A percentile compares a stretch with the other conserved stretches of the same genome.
Evolutionary conservation across 2,888 invertebrate genomes (phyloP).

Genomic region (Drosophila cognata): DNA sequence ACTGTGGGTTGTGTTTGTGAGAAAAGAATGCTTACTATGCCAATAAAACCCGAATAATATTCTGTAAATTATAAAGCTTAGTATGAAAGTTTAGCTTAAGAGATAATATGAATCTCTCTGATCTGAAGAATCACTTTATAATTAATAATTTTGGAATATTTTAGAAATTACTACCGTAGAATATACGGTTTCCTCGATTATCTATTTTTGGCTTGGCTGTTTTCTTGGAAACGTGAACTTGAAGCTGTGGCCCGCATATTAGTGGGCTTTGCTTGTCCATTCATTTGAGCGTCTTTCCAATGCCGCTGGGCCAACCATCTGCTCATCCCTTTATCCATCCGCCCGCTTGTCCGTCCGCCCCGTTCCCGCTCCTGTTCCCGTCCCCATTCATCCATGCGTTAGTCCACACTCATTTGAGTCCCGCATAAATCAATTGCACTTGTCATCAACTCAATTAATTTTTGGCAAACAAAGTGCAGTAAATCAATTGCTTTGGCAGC

Average conservation of each 20-base stretch:
- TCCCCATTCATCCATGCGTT: constrained; percentile 47
- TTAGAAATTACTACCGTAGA: background rate
- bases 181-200: background rate
- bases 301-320: constrained; percentile 23
- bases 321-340: constrained; percentile 14
- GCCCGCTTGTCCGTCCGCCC: constrained; percentile 16
- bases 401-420: constrained; percentile 83
- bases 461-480: constrained; percentile 85
- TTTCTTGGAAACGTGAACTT: constrained; percentile 4
- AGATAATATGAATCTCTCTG: background rate
- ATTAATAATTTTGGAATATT: background rate
- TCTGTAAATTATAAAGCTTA: background rate
- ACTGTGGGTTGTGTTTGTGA: background rate
- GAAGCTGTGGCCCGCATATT: constrained; percentile 29
- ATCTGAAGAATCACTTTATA: background rate
- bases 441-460: constrained; percentile 85
- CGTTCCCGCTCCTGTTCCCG: constrained; percentile 14
- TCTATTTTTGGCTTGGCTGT: background rate
- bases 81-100: background rate
- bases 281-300: constrained; percentile 18
- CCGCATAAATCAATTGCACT: constrained; percentile 85
- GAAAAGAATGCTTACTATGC: background rate
- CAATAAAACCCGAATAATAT: background rate
- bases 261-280: constrained; percentile 30
- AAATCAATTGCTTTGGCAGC: constrained; percentile 85